Base-by-base conservation (phyloP, 2,888 invertebrate genomes). In the Mythimna ferrago region DNA sequence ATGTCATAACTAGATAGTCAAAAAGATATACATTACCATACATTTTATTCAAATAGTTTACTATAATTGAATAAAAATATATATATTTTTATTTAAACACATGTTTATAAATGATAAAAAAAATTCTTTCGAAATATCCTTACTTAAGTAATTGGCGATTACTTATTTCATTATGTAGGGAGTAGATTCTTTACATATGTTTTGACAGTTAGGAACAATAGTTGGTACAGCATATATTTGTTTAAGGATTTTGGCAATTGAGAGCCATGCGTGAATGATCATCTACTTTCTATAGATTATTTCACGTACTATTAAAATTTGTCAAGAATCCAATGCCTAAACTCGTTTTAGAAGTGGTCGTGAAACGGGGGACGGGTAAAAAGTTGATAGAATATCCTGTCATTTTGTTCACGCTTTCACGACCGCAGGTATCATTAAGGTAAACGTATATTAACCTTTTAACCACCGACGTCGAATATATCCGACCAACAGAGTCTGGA, bases 81-180 rank as follows among this genome's bases (percentile, higher is more conserved):
- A 51, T 58, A 32, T n/a, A 53, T 53, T 61, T 78, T 73, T 3
- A 48, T 41, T 51, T 57, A 41, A 57, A 58, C 16, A 48, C 9
- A 32, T 60, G 60, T 53, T 19, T 16, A 32, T 21, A 61, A 56
- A 57, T 14, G 26, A 38, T 35, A 32, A 53, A 53, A 51, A 7
- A 7, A 9, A 26, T 5, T 26, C 57, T 62, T 65, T 61, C 16
- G 21, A 57, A 51, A 41, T 44, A 64, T 21, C 21, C 48, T 53
- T 38, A 66, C 11, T 65, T 1, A 69, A 67, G 64, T 77, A 84
- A 81, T 84, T 78, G 74, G 83, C 80, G 54, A 83, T 65, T 61
- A 73, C 60, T 69, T 57, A 53, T 9, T 57, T 57, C 32, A 41
- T 58, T 6, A 38, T 67, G 64, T 83, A 83, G 80, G 83, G 83